Evolutionary conservation across 2,888 invertebrate genomes (phyloP), one percentile per base, ranked within the genome.

Genomic region (Agrotis ipsilon): DNA sequence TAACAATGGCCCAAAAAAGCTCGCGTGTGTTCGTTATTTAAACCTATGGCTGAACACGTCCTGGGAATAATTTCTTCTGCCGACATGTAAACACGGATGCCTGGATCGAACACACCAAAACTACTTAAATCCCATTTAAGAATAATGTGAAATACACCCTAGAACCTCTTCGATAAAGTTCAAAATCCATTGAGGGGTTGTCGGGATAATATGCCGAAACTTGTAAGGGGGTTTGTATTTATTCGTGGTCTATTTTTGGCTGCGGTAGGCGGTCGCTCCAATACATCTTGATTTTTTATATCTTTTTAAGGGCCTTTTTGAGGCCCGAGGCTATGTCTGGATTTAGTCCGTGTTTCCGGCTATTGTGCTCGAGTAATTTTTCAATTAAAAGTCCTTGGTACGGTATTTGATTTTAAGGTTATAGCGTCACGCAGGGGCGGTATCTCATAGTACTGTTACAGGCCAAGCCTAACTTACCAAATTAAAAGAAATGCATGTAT

Each of bases 251-350:
- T 96, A 96, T 96, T 96, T 96, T 94, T 95, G 94, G 92, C 94
- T 95, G 95, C 94, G 96, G 96, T 96, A 96, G 96, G 96, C 96
- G 96, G 96, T 92, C 92, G 94, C 91, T 93, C 91, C 90, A 91
- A 91, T 94, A 93, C 90, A 91, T 87, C 89, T 88, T 86, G 87
- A 81, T 90, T 94, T 94, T 94, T 93, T 92, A 89, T 89, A 85
- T 88, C 88, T 90, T 92, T 92, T 92, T 90, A 88, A 86, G 88
- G 89, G 84, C 84, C 88, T 92, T 94, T 94, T 94, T 92, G 93
- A 92, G 89, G 89, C 91, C 88, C 83, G 90, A 88, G 90, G 91
- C 91, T 87, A 89, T 87, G 91, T 92, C 92, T 94, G 92, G 90
- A 91, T 93, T 92, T 91, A 92, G 90, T 80, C 92, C 93, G 92